phyloP scores from a whole-genome alignment of 2,797 vertebrate genomes.

The Macrochelys suwanniensis region DNA sequence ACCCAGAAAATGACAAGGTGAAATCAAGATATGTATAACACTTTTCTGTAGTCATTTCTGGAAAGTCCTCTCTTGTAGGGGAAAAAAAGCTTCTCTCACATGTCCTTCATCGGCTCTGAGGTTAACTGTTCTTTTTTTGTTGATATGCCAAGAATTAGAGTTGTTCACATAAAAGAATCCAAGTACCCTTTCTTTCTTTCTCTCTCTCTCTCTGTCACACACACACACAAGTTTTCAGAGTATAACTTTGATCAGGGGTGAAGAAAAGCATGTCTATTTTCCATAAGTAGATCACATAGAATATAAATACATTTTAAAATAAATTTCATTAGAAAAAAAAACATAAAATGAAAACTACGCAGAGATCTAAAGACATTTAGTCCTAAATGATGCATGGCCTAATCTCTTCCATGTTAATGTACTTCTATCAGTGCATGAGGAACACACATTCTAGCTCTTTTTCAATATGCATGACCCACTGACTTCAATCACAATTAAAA shows the following conservation, averaged over 20 bases:
- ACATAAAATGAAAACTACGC: not conserved
- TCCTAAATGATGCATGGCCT: not conserved
- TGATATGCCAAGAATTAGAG: not conserved
- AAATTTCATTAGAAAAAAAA: not conserved
- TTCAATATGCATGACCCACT: not conserved
- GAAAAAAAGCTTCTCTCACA: not conserved
- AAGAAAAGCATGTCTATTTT: not conserved
- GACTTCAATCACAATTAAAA: not conserved
- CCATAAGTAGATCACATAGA: not conserved
- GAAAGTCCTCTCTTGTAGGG: not conserved
- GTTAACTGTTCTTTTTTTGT: not conserved
- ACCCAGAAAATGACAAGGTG: not conserved
- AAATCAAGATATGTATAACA: not conserved
- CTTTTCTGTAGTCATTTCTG: not conserved
- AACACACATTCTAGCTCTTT: not conserved
- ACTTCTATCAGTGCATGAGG: rapidly evolving
- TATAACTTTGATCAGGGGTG: not conserved
- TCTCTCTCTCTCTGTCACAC: not conserved
- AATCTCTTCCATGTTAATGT: not conserved
- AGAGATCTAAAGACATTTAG: not conserved
- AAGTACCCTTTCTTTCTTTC: not conserved
- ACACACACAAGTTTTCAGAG: not conserved
- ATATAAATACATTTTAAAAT: not conserved
- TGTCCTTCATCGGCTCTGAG: not conserved
- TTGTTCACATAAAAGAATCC: not conserved